Evolutionary conservation across 2,113 vertebrate species (phyloP).

Genomic region (Ptyas mucosa): DNA sequence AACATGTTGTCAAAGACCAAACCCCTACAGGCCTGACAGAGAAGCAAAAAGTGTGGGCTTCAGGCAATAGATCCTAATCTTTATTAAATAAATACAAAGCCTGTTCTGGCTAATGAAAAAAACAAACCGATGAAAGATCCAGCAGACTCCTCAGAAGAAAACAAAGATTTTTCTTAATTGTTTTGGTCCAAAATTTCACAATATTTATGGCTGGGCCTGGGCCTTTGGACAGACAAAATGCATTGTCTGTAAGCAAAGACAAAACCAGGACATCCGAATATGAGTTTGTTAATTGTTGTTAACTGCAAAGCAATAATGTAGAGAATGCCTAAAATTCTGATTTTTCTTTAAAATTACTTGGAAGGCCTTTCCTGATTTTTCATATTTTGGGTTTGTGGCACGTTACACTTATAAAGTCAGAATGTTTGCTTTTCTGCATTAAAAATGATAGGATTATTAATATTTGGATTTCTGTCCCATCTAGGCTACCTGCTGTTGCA

Average conservation of each 20-base stretch:
- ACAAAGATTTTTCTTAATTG: constrained; percentile 65
- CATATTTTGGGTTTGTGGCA: neutral
- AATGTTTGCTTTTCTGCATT: neutral
- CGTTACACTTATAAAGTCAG: neutral
- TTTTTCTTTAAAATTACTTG: fast-evolving
- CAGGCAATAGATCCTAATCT: constrained; percentile 71
- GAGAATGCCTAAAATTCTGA: fast-evolving
- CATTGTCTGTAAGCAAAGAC: neutral
- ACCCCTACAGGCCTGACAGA: constrained; percentile 55
- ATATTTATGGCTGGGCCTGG: constrained; percentile 20
- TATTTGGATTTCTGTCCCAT: neutral
- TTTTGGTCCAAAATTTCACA: constrained; percentile 57
- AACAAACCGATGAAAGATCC: constrained; percentile 69
- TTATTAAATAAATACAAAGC: constrained; percentile 74
- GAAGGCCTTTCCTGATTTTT: neutral
- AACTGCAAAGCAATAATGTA: neutral
- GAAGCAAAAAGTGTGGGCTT: constrained; percentile 64
- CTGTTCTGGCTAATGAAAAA: constrained; percentile 67
- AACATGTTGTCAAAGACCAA: constrained; percentile 55
- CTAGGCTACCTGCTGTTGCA: neutral
- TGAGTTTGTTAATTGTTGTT: constrained; percentile 11
- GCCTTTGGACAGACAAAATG: constrained; percentile 16
- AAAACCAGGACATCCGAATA: neutral
- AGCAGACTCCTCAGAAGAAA: constrained; percentile 60
- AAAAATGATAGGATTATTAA: neutral